Evolutionary conservation across 2,888 invertebrate genomes (phyloP), one percentile per base, ranked within the genome.

Genomic region (Geotrupes spiniger): DNA sequence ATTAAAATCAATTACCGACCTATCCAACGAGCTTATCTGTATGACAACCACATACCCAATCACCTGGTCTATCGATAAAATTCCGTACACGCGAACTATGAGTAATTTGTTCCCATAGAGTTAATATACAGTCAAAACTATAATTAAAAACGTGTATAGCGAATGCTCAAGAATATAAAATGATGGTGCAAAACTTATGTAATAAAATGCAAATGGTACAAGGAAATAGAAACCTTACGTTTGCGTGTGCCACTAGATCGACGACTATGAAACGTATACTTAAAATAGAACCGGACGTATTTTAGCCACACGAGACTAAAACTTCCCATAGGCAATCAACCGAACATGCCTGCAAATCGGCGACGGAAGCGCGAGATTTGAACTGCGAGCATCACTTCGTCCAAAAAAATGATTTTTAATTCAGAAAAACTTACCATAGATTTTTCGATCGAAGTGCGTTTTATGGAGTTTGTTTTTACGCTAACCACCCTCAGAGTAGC

Each of bases 401-500:
- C 6, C 12, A 1, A 10, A 33, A 43, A 36, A 36, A 36, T 11
- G 11, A 36, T 21, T 11, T 21, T 39, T 39, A 21, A 39, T 14
- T 33, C 40, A 46, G 44, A 59, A 55, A 54, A 58, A 62, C 64
- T 62, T 57, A 63, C 63, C 63, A 52, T 41, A 26, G 37, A 36
- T 42, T 43, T 42, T 58, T 55, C 54, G 49, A 51, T 60, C 63
- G 62, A 59, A 57, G 58, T 60, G 55, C 56, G 56, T 56, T 49
- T 59, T 61, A 59, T 52, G 55, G 51, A 60, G 58, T 60, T 54
- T 57, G 54, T 63, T 67, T 64, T 61, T 64, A 65, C 67, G 64
- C 63, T 64, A 41, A 71, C 68, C 72, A 70, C 72, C 73, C 70
- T 72, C 62, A 63, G 64, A 70, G 70, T 62, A 68, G 66, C 72